Conservation (phyloP, 2,888 invertebrate species). For the Eristalis intricaria region DNA sequence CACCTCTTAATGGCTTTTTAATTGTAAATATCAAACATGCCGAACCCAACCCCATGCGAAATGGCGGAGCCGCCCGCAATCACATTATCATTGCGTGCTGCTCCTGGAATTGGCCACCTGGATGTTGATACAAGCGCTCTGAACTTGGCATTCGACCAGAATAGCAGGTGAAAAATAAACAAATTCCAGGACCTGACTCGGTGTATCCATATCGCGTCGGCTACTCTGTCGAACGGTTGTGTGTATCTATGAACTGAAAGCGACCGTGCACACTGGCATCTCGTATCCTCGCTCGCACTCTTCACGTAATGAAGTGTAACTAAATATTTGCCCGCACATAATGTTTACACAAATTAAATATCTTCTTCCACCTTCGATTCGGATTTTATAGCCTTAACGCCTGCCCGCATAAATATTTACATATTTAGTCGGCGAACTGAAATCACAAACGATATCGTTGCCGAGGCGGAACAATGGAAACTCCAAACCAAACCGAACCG, state of each 20-base stretch:
- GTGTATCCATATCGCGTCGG: constrained; percentile 3
- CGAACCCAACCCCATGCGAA: constrained; percentile 1
- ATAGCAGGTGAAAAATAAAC: constrained; percentile 67
- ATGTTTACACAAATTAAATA: constrained; percentile 69
- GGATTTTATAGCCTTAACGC: constrained; percentile 63
- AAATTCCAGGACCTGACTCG: constrained; percentile 26
- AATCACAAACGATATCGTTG: constrained; percentile 31
- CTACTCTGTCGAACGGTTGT: background rate
- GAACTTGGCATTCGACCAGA: constrained; percentile 69
- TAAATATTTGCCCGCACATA: constrained; percentile 63
- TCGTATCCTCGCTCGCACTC: constrained; percentile 5
- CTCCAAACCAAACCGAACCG: constrained; percentile 17
- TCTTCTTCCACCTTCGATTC: constrained; percentile 64
- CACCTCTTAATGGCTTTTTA: constrained; percentile 61
- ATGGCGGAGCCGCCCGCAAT: constrained; percentile 34
- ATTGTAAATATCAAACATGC: constrained; percentile 62
- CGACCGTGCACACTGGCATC: constrained; percentile 1
- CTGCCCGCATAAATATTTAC: constrained; percentile 65
- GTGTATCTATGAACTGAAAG: constrained; percentile 18
- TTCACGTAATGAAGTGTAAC: constrained; percentile 62
- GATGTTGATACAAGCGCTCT: constrained; percentile 56
- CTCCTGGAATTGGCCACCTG: constrained; percentile 63
- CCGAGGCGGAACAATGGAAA: constrained; percentile 46
- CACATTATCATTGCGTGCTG: constrained; percentile 56
- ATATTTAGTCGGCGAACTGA: constrained; percentile 36